Evolutionary conservation across 2,113 vertebrate species (phyloP).

Genomic region (Mormyrus iriodes): DNA sequence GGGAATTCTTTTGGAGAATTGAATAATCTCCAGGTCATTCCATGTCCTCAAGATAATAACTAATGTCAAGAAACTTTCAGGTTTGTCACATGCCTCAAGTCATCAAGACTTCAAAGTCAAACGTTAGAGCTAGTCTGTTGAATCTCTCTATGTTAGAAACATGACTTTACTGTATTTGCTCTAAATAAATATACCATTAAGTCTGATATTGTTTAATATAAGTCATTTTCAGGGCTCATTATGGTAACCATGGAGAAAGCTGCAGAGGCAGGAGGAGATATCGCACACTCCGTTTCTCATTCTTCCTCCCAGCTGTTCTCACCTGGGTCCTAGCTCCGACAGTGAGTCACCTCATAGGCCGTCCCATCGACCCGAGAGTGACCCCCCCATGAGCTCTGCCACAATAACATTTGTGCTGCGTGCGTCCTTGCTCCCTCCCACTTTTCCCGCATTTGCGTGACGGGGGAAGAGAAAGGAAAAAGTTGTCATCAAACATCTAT

Average conservation of each 20-base stretch:
- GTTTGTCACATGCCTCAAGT: background rate
- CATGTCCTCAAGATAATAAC: background rate
- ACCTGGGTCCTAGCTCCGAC: constrained; percentile 32
- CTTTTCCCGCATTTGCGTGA: constrained; percentile 21
- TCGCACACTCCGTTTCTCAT: background rate
- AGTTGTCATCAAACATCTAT: constrained; percentile 26
- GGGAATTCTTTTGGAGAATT: background rate
- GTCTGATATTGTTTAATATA: background rate
- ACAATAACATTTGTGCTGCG: constrained; percentile 60
- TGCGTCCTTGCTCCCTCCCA: constrained; percentile 42
- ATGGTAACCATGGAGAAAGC: background rate
- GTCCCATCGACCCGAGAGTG: constrained; percentile 58
- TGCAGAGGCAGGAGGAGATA: background rate
- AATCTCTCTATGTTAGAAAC: background rate
- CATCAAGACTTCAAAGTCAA: background rate
- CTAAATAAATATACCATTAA: background rate
- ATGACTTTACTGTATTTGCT: background rate
- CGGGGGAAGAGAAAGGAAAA: constrained; percentile 32
- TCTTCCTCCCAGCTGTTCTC: background rate
- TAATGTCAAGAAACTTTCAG: background rate
- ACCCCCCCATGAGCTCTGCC: constrained; percentile 58
- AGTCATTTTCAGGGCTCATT: background rate
- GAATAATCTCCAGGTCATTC: constrained; percentile 30
- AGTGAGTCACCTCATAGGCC: constrained; percentile 53
- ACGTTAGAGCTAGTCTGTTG: background rate